These are phyloP conservation scores for Parapristionchus giblindavisi DNA, from an alignment of 2,888 invertebrate genomes.

Conservation along the genomic window DNA sequence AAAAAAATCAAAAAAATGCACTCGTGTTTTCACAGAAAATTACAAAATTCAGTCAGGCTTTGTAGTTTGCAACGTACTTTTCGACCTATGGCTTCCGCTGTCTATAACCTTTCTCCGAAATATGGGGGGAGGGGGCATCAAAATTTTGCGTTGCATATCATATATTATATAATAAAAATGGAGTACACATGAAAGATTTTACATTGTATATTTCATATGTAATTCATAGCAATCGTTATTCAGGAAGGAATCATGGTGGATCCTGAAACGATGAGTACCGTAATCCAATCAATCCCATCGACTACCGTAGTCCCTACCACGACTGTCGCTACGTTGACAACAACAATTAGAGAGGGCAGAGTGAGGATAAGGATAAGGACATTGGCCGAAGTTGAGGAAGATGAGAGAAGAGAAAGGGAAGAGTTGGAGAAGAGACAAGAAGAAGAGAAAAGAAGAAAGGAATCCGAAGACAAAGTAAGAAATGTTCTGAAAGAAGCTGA, in stretches of 20 bases:
- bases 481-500: slow-evolving; percentile 10
- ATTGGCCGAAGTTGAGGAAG: slow-evolving; percentile 17
- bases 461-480: slow-evolving; percentile 10
- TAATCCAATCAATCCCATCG: neutral
- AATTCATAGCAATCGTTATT: neutral
- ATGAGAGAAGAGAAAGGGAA: slow-evolving; percentile 18
- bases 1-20: neutral
- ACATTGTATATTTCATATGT: neutral
- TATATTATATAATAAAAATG: no score
- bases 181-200: no score
- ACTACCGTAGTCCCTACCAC: neutral
- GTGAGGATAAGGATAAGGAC: slow-evolving; percentile 18
- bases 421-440: neutral
- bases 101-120: no score
- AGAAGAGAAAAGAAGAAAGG: slow-evolving; percentile 2
- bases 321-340: neutral
- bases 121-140: no score
- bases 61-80: no score
- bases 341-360: slow-evolving; percentile 10
- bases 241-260: slow-evolving; percentile 23
- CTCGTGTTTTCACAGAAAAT: no score
- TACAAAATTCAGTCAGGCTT: no score
- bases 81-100: no score
- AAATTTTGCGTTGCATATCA: no score
- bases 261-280: neutral